Percentiles rank a stretch among this genome's conserved stretches.
Conservation (phyloP, 2,797 vertebrate species). For the Sebastes dallii region DNA sequence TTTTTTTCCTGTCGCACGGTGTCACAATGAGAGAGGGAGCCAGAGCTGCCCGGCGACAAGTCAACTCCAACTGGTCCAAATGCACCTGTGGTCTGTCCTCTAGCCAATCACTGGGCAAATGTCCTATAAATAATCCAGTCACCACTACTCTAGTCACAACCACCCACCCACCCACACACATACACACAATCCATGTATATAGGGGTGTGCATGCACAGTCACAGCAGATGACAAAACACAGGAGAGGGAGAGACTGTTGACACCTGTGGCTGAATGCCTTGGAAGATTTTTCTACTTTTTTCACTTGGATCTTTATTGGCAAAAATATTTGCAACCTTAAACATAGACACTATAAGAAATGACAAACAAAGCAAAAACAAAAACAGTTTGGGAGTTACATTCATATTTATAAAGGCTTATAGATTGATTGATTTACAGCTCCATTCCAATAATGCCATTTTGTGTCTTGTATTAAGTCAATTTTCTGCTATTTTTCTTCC, state of each 20-base stretch:
- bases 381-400: neutral
- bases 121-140: conserved; percentile 81
- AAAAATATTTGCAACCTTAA: neutral
- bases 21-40: conserved; percentile 36
- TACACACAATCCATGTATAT: conserved; percentile 14
- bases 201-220: neutral
- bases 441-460: neutral
- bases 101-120: conserved; percentile 80
- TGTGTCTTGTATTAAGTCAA: neutral
- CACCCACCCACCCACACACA: conserved; percentile 29
- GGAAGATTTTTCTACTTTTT: neutral
- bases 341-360: neutral
- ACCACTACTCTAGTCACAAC: conserved; percentile 64
- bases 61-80: conserved; percentile 60
- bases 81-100: conserved; percentile 74
- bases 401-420: neutral
- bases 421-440: too few relatives aligned
- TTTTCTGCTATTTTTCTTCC: neutral
- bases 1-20: conserved; percentile 30
- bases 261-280: conserved; percentile 33
- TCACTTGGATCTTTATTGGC: neutral
- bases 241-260: neutral
- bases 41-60: conserved; percentile 59
- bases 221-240: conserved; percentile 38
- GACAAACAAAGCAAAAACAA: neutral